phyloP scores from a whole-genome alignment of 2,113 vertebrate species.

The Anthoscopus minutus region DNA sequence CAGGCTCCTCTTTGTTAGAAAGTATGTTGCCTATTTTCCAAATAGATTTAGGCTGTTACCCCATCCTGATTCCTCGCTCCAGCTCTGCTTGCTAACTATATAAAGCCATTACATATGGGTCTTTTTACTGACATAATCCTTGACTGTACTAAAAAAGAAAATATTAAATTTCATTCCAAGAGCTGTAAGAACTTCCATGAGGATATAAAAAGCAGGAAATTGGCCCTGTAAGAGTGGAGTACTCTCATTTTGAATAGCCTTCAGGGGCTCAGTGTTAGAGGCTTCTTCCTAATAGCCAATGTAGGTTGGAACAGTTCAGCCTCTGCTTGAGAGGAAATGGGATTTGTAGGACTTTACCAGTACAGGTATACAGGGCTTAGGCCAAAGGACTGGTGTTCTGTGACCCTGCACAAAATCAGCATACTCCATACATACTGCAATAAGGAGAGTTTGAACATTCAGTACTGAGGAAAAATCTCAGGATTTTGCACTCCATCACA shows the following conservation, averaged over 20 bases:
- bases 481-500: neutral
- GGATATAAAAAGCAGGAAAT: constrained; percentile 65
- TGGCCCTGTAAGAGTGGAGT: neutral
- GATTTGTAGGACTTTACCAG: neutral
- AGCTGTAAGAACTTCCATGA: constrained; percentile 52
- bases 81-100: constrained; percentile 32
- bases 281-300: neutral
- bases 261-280: neutral
- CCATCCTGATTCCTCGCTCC: neutral
- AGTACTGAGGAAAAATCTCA: neutral
- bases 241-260: constrained; percentile 20
- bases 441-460: neutral
- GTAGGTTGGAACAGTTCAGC: neutral
- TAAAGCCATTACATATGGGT: constrained; percentile 62
- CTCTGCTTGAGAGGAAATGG: neutral
- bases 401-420: neutral
- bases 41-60: constrained; percentile 25
- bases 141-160: constrained; percentile 57
- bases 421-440: neutral
- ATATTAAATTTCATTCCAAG: constrained; percentile 62
- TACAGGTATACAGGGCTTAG: neutral
- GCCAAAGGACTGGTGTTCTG: neutral
- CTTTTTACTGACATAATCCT: constrained; percentile 64
- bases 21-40: constrained; percentile 21
- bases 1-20: neutral